phyloP scores from a whole-genome alignment of 2,113 vertebrate genomes.

The Heliornis fulica region DNA sequence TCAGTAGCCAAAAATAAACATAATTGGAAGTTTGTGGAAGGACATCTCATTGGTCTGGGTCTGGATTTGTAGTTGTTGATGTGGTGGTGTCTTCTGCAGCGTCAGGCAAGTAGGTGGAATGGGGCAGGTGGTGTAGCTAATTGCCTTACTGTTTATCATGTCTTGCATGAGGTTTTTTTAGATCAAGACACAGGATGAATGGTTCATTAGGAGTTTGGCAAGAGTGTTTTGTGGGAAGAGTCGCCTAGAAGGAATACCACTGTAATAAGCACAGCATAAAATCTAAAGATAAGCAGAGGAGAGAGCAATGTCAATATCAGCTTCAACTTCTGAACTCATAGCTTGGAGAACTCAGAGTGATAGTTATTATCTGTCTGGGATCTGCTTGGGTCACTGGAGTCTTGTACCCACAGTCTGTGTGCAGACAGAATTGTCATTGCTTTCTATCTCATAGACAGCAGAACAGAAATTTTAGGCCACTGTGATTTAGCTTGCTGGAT shows the following conservation, averaged over 20 bases:
- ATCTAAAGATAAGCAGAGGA: conserved; percentile 3
- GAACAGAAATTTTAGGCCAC: background rate
- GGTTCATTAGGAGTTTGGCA: background rate
- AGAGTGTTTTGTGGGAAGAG: background rate
- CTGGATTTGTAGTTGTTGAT: background rate
- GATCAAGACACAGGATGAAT: background rate
- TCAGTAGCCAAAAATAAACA: background rate
- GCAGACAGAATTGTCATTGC: background rate
- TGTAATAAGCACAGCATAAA: background rate
- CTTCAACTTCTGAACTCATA: conserved; percentile 27
- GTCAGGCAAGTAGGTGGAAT: background rate
- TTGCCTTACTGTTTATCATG: background rate
- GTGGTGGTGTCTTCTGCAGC: background rate
- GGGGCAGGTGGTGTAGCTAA: background rate
- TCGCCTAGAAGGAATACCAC: background rate
- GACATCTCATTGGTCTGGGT: background rate
- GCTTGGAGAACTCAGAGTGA: background rate
- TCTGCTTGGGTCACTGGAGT: background rate
- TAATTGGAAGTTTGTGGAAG: background rate
- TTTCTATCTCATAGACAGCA: background rate
- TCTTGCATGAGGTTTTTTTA: conserved; percentile 7
- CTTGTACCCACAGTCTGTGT: background rate
- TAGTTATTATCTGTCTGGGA: background rate
- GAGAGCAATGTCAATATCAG: background rate
- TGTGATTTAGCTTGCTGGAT: background rate